Percentiles rank a stretch among this genome's conserved stretches.
Conservation (phyloP, 1,140 invertebrate species). For the Neodiprion virginianus region DNA sequence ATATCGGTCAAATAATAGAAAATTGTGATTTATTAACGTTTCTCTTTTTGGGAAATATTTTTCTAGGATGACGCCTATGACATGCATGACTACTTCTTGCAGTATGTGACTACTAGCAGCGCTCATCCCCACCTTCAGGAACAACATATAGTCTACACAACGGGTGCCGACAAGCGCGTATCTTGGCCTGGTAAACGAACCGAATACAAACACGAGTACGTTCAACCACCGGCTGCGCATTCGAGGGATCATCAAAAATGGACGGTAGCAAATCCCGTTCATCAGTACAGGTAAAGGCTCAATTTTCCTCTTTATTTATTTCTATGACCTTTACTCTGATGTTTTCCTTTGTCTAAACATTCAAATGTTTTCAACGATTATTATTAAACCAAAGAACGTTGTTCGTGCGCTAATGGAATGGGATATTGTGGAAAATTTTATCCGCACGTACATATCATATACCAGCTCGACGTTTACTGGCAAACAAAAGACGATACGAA, state of each 20-base stretch:
- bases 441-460: too few species aligned
- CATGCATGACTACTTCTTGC: conserved; percentile 61
- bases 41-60: conserved; percentile 42
- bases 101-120: conserved; percentile 63
- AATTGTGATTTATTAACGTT: conserved; percentile 11
- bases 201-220: conserved; percentile 65
- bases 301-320: not conserved
- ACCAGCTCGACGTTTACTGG: too few species aligned
- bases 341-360: conserved; percentile 18
- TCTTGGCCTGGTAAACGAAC: conserved; percentile 66
- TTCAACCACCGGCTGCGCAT: conserved; percentile 71
- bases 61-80: conserved; percentile 58
- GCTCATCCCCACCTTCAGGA: conserved; percentile 62
- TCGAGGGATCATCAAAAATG: conserved; percentile 64
- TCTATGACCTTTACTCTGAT: conserved; percentile 6
- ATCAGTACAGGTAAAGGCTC: conserved; percentile 64
- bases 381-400: too few species aligned
- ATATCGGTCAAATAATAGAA: not conserved
- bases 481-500: too few species aligned
- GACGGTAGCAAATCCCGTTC: conserved; percentile 64
- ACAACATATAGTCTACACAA: conserved; percentile 65
- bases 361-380: not conserved
- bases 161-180: conserved; percentile 66
- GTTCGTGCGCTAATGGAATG: too few species aligned
- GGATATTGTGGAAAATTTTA: too few species aligned